Evolutionary conservation across 30 jellyfish, hydroid and myxozoan species (phyloP), one percentile per base, ranked within the genome.

Genomic region (Aurelia coerulea): DNA sequence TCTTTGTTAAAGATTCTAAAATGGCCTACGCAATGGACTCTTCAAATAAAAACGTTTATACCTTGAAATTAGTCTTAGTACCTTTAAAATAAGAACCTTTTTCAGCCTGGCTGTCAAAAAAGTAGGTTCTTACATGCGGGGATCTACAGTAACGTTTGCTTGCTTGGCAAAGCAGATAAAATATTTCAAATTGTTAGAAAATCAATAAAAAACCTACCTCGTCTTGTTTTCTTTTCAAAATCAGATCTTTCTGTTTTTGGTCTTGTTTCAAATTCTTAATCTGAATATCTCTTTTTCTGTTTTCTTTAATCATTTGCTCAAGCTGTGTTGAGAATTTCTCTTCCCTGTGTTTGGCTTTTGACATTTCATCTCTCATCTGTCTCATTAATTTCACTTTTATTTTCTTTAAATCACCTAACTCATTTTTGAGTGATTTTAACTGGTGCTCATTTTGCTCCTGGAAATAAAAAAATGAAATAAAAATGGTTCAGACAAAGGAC

Each of bases 371-470:
- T 73, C 99, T 86, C 98, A 95, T 90, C 63, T 87, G 97, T 52
- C 98, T 84, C 97, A 91, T 89, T 71, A 95, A 68, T 32, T 82
- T 85, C 86, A 95, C 99, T 80, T 91, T 95, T 76, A 76, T 87
- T 66, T 73, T 87, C 91, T 95, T 95, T 93, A 95, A 58, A 67
- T 90, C 98, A 33, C 79, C 84, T 54, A 95, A 50, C 51, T 95
- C 99, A 58, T 63, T 85, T 39, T 86, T 88, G 86, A 90, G 63
- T 31, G 74, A 12, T 81, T 90, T 95, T 80, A 95, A 62, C 79
- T 95, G 98, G 23, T 87, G 95, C 80, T 95, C 98, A 76, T 90
- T 89, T 68, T 95, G 98, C 68, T 90, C 99, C 99, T 95, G 73
- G 41, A 35, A 62, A 35, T 29, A 41, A 64, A 84, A 33, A 3